phyloP scores from a whole-genome alignment of 2,797 vertebrate species.

The Catostomus latipinnis region DNA sequence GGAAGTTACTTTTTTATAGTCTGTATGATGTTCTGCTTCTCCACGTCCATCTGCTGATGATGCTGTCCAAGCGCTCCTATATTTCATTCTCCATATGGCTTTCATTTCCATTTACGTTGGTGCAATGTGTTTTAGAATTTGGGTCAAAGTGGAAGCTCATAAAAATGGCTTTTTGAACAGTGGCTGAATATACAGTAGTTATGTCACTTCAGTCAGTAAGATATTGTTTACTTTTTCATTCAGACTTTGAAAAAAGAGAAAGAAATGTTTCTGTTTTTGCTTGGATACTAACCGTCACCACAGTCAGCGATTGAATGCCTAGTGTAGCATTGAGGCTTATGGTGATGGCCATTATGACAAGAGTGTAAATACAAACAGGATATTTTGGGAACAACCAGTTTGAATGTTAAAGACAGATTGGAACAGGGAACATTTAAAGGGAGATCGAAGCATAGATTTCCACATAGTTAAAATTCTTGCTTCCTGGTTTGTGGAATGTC shows the following conservation, averaged over 20 bases:
- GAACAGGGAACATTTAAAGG: slow-evolving; percentile 19
- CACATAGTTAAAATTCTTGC: slow-evolving; percentile 76
- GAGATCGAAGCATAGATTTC: slow-evolving; percentile 61
- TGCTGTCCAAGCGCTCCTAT: neutral
- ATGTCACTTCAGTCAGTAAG: slow-evolving; percentile 46
- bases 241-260: slow-evolving; percentile 5
- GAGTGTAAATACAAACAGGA: slow-evolving; percentile 65
- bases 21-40: slow-evolving; percentile 42
- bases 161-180: slow-evolving; percentile 50
- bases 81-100: slow-evolving; percentile 67
- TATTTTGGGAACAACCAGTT: slow-evolving; percentile 64
- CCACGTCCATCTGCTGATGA: slow-evolving; percentile 48
- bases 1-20: slow-evolving; percentile 21
- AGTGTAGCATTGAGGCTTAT: slow-evolving; percentile 56
- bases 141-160: slow-evolving; percentile 67
- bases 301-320: slow-evolving; percentile 62
- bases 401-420: slow-evolving; percentile 5
- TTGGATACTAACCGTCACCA: slow-evolving; percentile 35
- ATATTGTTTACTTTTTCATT: slow-evolving; percentile 15
- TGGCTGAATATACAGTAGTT: slow-evolving; percentile 29
- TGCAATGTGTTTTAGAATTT: slow-evolving; percentile 70
- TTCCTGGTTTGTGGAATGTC: slow-evolving; percentile 74
- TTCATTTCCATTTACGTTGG: slow-evolving; percentile 67
- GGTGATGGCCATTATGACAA: slow-evolving; percentile 59
- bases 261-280: slow-evolving; percentile 20